Base-by-base conservation (phyloP, 2,797 vertebrate genomes). In the Oreonectes daqikongensis region DNA sequence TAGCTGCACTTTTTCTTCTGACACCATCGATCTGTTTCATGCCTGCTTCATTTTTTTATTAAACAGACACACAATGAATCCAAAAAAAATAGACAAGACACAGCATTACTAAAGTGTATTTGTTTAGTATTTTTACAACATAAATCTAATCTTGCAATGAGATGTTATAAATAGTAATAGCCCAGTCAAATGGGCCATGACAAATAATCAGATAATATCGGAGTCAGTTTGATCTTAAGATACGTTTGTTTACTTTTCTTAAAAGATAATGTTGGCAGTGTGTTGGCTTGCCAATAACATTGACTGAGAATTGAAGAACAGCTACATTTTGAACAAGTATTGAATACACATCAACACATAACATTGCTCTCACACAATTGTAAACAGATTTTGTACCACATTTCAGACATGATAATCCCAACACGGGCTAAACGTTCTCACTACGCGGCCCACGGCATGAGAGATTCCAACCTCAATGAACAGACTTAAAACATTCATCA, bases 381-480 rank as follows among this genome's bases (percentile, higher is more conserved):
- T 50, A 50, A 20, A 20, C 18, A 50, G 48, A 20, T 50, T 50
- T 20, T 50, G n/a, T 50, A 9, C 7, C 48, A 10, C 48, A n/a
- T 20, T 50, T 50, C 6, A 20, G 17, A 50, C 1, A 50, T 50
- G 18, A 50, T 50, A 50, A 50, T 20, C 7, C 18, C 48, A 50
- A n/a, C 18, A 50, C 48, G 32, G 48, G 57, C 67, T 35, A 26
- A 68, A 26, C 6, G 40, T 75, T 75, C 40, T 68, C 64, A 10
- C 50, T 44, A 60, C 55, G n/a, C 11, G 2, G 59, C 24, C 50
- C 50, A 12, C 52, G 55, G 38, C 22, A 46, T 60, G 24, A 55
- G 24, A 55, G 15, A 18, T 60, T 60, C 74, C 74, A 76, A 12
- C 40, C 52, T 59, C 65, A 68, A 48, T 60, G 52, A 76, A 61